Conservation (phyloP, 2,113 vertebrate species). For the Hypanus sabinus region DNA sequence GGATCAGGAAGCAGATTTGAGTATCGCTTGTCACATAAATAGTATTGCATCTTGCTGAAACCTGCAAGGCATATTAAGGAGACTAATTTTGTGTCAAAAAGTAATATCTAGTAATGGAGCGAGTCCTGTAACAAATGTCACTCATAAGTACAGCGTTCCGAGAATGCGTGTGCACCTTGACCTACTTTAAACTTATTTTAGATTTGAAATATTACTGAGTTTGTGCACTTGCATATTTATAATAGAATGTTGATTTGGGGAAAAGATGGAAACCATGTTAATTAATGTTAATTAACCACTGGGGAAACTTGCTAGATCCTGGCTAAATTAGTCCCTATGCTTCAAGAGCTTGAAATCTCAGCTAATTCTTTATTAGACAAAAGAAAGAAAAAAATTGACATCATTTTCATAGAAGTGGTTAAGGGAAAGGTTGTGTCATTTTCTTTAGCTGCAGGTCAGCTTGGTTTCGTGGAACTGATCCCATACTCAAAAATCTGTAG, state of each 20-base stretch:
- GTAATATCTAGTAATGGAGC: background rate
- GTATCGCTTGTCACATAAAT: constrained; percentile 59
- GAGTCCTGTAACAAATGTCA: background rate
- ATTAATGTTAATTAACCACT: constrained; percentile 76
- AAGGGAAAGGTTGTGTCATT: constrained; percentile 65
- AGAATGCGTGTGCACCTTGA: background rate
- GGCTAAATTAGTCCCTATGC: constrained; percentile 73
- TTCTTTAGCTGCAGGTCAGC: constrained; percentile 52
- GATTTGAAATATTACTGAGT: background rate
- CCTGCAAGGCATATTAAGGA: constrained; percentile 56
- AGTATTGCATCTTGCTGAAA: constrained; percentile 44
- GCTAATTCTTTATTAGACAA: constrained; percentile 76
- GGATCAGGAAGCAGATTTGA: constrained; percentile 52
- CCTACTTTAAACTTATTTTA: background rate
- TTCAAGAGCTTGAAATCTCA: constrained; percentile 63
- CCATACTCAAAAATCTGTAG: background rate
- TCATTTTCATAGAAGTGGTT: constrained; percentile 67
- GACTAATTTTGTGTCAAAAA: constrained; percentile 41
- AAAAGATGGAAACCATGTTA: constrained; percentile 73
- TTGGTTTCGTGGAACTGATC: background rate
- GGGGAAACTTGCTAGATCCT: constrained; percentile 61
- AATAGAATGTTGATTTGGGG: constrained; percentile 38
- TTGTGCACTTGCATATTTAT: constrained; percentile 34
- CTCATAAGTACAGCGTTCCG: background rate
- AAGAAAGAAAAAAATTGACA: constrained; percentile 68